These are phyloP conservation scores for Portunus trituberculatus DNA, from an alignment of 1,140 invertebrate species.

Conservation along the genomic window DNA sequence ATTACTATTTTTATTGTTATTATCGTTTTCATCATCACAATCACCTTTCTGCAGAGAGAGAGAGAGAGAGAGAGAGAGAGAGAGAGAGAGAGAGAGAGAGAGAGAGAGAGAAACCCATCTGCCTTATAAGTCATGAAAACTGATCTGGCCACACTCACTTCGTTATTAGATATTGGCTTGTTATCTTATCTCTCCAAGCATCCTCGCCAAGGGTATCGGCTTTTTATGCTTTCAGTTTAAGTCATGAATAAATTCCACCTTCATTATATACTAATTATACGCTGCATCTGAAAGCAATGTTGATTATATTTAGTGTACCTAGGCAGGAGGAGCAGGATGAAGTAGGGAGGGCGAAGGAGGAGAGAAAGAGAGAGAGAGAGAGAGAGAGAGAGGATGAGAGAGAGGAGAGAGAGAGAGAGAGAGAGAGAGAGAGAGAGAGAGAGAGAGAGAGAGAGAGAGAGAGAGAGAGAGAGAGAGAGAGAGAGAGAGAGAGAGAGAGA, in stretches of 20 bases:
- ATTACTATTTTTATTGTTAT: too few species aligned
- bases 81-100: neutral
- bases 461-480: neutral
- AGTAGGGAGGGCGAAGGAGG: neutral
- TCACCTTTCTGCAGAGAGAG: too few species aligned
- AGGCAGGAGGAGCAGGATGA: neutral
- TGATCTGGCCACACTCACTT: neutral
- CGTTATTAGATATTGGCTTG: conserved; percentile 11
- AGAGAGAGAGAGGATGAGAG: neutral
- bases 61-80: too few species aligned
- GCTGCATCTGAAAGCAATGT: neutral
- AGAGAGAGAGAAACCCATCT: neutral
- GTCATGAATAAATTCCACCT: neutral
- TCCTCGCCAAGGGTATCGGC: neutral
- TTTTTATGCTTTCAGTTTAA: neutral
- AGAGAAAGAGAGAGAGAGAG: neutral
- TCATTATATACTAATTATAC: conserved; percentile 24
- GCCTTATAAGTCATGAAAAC: neutral
- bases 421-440: neutral
- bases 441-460: neutral
- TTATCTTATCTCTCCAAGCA: neutral
- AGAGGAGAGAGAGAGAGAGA: neutral
- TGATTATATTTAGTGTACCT: neutral
- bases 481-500: neutral
- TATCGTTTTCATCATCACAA: too few species aligned